Conservation (phyloP, 1,140 invertebrate genomes). For the Globodera ellingtonae region DNA sequence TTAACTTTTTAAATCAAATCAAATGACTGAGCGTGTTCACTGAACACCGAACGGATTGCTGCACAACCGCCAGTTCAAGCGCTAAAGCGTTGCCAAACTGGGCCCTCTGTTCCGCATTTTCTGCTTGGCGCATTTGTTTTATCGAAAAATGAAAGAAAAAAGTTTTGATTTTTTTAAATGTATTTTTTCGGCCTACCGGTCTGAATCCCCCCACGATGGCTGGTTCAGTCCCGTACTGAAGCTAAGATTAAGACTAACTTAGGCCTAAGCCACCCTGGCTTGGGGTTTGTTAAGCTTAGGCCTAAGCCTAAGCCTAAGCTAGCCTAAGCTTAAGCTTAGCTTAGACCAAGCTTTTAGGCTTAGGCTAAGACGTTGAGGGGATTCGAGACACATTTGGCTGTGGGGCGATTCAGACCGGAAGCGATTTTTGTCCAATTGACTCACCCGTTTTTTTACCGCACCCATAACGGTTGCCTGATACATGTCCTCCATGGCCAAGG, state of each 20-base stretch:
- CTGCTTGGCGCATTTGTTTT: conserved; percentile 16
- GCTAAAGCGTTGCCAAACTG: conserved; percentile 35
- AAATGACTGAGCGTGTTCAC: conserved; percentile 35
- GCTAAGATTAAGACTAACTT: too few species aligned
- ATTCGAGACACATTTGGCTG: too few species aligned
- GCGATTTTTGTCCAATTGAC: background rate
- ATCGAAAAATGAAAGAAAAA: conserved; percentile 17
- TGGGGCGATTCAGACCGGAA: too few species aligned
- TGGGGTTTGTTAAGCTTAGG: too few species aligned
- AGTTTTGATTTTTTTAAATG: background rate
- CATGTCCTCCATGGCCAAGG: conserved; percentile 43
- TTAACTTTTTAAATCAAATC: background rate
- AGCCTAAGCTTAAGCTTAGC: too few species aligned
- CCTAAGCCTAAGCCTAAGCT: too few species aligned
- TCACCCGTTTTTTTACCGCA: conserved; percentile 49
- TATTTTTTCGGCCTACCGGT: too few species aligned
- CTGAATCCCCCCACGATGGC: too few species aligned
- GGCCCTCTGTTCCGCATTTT: conserved; percentile 13
- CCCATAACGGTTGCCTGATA: conserved; percentile 54
- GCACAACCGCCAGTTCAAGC: conserved; percentile 49
- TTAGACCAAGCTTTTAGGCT: too few species aligned
- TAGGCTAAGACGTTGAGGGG: too few species aligned
- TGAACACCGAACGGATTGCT: conserved; percentile 49
- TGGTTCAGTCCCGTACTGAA: too few species aligned
- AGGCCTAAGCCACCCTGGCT: too few species aligned